A percentile compares a stretch with the other conserved stretches of the same genome.
Evolutionary conservation across 2,797 vertebrate species (phyloP).

Genomic region (Pangasius djambal): DNA sequence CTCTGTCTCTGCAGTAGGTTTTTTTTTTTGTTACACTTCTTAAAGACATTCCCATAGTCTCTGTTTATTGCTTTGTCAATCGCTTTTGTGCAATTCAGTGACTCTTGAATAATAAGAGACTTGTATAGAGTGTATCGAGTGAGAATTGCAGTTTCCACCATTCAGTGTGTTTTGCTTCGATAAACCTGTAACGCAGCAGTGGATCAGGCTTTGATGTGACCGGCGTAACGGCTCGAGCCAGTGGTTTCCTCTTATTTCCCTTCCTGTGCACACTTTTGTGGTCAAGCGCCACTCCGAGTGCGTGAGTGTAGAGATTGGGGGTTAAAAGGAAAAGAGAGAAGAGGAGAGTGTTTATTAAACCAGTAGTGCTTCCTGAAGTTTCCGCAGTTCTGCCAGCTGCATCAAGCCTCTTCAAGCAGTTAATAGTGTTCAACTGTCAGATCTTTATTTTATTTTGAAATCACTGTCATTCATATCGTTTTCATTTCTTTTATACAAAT

Average conservation of each 20-base stretch:
- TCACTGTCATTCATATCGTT: constrained; percentile 56
- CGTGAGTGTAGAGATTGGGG: background rate
- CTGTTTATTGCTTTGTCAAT: background rate
- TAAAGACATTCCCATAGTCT: constrained; percentile 17
- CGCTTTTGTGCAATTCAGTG: constrained; percentile 42
- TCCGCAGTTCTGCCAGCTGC: constrained; percentile 16
- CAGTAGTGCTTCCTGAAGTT: constrained; percentile 35
- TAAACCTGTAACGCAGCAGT: constrained; percentile 11
- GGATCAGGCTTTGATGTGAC: constrained; percentile 9
- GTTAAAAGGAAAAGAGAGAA: background rate
- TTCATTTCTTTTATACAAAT: constrained; percentile 65
- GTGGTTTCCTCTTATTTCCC: background rate
- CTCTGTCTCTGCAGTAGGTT: constrained; percentile 34
- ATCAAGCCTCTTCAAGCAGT: constrained; percentile 31
- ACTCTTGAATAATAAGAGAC: constrained; percentile 28
- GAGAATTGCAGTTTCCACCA: constrained; percentile 10
- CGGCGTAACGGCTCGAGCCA: background rate
- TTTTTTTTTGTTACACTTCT: background rate
- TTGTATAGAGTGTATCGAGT: constrained; percentile 37
- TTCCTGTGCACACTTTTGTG: background rate
- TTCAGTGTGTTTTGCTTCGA: background rate
- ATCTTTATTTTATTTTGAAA: constrained; percentile 54
- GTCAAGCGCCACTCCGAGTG: background rate
- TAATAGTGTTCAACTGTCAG: constrained; percentile 13
- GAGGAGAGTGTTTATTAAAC: background rate